Conservation (phyloP, 1,140 invertebrate genomes). For the Drosophila miranda region DNA sequence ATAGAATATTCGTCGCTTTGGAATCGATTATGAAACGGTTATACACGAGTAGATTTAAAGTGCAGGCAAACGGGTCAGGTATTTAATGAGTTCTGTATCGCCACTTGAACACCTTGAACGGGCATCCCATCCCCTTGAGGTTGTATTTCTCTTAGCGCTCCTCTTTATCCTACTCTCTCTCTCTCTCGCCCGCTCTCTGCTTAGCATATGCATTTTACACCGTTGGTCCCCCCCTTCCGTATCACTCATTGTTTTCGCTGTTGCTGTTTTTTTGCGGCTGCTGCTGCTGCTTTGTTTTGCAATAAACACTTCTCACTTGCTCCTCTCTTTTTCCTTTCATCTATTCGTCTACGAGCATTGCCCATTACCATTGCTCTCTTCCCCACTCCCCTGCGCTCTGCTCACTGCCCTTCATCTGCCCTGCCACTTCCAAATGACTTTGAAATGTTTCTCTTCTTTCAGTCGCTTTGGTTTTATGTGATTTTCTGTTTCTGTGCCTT, state of each 20-base stretch:
- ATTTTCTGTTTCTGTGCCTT: conserved; percentile 1
- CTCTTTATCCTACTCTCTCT: background rate
- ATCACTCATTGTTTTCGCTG: conserved; percentile 7
- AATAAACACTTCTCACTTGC: conserved; percentile 35
- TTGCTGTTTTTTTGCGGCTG: background rate
- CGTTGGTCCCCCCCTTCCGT: conserved; percentile 1
- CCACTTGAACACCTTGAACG: no score
- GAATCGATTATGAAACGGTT: no score
- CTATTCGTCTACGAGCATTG: conserved; percentile 5
- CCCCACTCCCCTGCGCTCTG: background rate
- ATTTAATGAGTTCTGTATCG: no score
- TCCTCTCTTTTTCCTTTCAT: conserved; percentile 16
- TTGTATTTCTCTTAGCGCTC: no score
- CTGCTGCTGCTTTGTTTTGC: conserved; percentile 33
- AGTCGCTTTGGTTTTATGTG: conserved; percentile 10
- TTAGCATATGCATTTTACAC: conserved; percentile 2
- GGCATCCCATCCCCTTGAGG: no score
- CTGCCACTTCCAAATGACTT: conserved; percentile 35
- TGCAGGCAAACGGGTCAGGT: no score
- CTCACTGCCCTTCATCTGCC: background rate
- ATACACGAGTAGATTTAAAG: no score
- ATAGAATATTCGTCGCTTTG: no score
- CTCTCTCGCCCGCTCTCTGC: background rate
- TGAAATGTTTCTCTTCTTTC: conserved; percentile 43
- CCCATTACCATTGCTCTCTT: conserved; percentile 19